Evolutionary conservation across 1,140 invertebrate genomes (phyloP).

Genomic region (Drosophila nebulosa): DNA sequence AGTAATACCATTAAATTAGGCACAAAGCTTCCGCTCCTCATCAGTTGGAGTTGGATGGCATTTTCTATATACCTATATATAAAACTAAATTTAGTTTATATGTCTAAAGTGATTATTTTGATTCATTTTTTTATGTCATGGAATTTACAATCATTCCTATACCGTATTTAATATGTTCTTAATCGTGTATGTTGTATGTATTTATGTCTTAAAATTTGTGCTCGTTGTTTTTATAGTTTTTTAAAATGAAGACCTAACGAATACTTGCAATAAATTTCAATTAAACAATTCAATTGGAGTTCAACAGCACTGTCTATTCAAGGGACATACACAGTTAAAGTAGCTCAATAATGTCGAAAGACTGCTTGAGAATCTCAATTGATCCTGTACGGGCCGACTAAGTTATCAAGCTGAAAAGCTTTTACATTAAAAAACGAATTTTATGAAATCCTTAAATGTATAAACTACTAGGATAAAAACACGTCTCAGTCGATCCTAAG

Average conservation of each 20-base stretch:
- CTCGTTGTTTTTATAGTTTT: slow-evolving; percentile 32
- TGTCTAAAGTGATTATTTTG: slow-evolving; percentile 32
- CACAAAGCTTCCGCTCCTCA: slow-evolving; percentile 58
- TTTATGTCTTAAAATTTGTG: slow-evolving; percentile 9
- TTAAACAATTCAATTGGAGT: not conserved
- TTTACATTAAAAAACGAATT: too few relatives aligned
- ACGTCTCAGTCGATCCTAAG: too few relatives aligned
- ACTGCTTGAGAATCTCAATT: too few relatives aligned
- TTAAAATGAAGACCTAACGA: slow-evolving; percentile 36
- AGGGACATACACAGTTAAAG: too few relatives aligned
- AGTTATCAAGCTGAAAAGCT: too few relatives aligned
- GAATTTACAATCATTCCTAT: slow-evolving; percentile 66
- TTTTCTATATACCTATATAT: not conserved
- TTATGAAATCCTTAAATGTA: too few relatives aligned
- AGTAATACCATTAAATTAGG: slow-evolving; percentile 22
- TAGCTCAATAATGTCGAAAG: too few relatives aligned
- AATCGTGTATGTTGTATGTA: slow-evolving; percentile 26
- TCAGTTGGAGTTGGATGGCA: not conserved
- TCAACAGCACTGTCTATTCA: too few relatives aligned
- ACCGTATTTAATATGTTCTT: slow-evolving; percentile 22
- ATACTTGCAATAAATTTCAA: slow-evolving; percentile 55
- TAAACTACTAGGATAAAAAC: too few relatives aligned
- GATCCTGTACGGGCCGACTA: too few relatives aligned
- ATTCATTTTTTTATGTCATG: slow-evolving; percentile 39
- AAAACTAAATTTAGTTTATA: not conserved